phyloP scores from a whole-genome alignment of 2,888 invertebrate species.

The Tiliacea aurago region DNA sequence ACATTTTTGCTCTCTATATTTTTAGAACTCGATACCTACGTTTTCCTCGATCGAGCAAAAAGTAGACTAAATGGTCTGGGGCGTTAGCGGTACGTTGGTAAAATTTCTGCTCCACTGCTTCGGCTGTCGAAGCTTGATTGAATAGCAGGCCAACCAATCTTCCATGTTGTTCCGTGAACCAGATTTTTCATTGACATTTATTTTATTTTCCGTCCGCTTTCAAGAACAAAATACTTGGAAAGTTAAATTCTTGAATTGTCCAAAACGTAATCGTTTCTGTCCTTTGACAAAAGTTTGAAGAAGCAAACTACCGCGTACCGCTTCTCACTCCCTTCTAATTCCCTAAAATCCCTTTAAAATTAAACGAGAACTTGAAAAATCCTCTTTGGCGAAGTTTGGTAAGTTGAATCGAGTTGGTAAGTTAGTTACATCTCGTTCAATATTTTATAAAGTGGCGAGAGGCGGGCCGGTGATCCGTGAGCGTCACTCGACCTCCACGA shows the following conservation, averaged over 20 bases:
- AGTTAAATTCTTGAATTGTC: constrained; percentile 39
- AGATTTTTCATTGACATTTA: constrained; percentile 31
- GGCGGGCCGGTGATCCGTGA: constrained; percentile 72
- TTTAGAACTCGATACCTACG: constrained; percentile 15
- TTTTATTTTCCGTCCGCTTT: constrained; percentile 29
- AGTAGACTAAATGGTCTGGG: constrained; percentile 12
- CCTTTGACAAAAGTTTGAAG: constrained; percentile 56
- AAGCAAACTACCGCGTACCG: constrained; percentile 45
- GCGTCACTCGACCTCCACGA: constrained; percentile 85
- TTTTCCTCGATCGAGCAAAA: constrained; percentile 34
- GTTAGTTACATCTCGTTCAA: constrained; percentile 64
- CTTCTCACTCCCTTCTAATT: constrained; percentile 21
- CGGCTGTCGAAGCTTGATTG: constrained; percentile 48
- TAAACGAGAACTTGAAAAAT: constrained; percentile 61
- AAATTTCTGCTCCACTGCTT: constrained; percentile 44
- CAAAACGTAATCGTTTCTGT: constrained; percentile 44
- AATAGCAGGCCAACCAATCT: constrained; percentile 37
- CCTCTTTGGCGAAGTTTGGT: constrained; percentile 55
- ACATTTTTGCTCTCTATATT: constrained; percentile 6
- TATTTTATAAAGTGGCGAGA: constrained; percentile 67
- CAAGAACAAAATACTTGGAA: constrained; percentile 25
- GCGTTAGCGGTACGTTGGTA: constrained; percentile 35
- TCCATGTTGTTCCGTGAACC: constrained; percentile 37
- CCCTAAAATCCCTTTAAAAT: constrained; percentile 58
- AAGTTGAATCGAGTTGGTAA: constrained; percentile 63